Evolutionary conservation across 2,888 invertebrate species (phyloP).

Genomic region (Osedax frankpressi): DNA sequence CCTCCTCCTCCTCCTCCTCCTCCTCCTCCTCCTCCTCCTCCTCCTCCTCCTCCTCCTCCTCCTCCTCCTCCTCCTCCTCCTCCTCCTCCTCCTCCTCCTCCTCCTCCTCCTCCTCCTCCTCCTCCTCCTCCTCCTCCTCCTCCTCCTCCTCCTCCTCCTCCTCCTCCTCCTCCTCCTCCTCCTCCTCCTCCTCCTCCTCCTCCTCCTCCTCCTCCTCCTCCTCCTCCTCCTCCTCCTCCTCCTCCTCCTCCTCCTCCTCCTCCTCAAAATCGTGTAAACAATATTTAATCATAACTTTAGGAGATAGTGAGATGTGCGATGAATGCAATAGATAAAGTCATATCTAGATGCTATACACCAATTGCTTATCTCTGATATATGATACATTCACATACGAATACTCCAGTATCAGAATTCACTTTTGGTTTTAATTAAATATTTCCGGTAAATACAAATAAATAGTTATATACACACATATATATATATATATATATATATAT

Average conservation of each 20-base stretch:
- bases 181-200: conserved; percentile 4
- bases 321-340: too few relatives aligned
- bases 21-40: background rate
- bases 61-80: background rate
- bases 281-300: too few relatives aligned
- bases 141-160: conserved; percentile 16
- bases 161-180: conserved; percentile 17
- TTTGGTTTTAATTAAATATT: too few relatives aligned
- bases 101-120: conserved; percentile 11
- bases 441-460: too few relatives aligned
- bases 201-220: conserved; percentile 16
- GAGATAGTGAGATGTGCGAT: too few relatives aligned
- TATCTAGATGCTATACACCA: too few relatives aligned
- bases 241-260: conserved; percentile 16
- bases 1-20: conserved; percentile 8
- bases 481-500: too few relatives aligned
- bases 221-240: conserved; percentile 19
- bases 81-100: background rate
- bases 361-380: too few relatives aligned
- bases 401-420: too few relatives aligned
- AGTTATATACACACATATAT: too few relatives aligned
- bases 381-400: too few relatives aligned
- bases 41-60: background rate
- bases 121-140: conserved; percentile 6
- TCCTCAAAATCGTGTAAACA: conserved; percentile 3